Evolutionary conservation across 2,797 vertebrate genomes (phyloP).

Genomic region (Crocodylus rhombifer): DNA sequence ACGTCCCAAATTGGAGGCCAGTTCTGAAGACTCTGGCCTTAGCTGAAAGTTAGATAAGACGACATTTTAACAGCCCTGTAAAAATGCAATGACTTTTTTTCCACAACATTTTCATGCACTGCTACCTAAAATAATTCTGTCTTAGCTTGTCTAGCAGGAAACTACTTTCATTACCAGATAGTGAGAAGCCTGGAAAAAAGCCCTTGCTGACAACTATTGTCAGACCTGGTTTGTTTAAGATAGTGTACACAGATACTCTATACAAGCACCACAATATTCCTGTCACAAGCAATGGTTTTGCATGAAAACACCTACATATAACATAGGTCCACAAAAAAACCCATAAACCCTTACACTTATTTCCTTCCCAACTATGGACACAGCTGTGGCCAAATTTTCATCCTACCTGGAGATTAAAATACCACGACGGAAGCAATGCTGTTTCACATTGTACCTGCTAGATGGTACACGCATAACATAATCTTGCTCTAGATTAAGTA

Average conservation of each 20-base stretch:
- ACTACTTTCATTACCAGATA: background rate
- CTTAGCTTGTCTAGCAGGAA: background rate
- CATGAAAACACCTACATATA: background rate
- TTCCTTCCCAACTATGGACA: background rate
- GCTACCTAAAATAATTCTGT: background rate
- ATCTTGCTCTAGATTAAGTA: background rate
- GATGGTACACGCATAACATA: too few relatives aligned
- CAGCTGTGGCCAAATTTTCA: background rate
- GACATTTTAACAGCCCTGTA: background rate
- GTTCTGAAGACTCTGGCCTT: background rate
- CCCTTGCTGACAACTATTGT: background rate
- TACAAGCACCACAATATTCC: background rate
- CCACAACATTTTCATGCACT: background rate
- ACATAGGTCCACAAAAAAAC: background rate
- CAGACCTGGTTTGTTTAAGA: background rate
- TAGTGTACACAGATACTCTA: background rate
- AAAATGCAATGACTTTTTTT: background rate
- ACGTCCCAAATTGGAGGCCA: background rate
- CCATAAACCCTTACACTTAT: background rate
- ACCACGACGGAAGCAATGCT: background rate
- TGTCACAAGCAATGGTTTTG: background rate
- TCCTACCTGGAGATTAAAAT: background rate
- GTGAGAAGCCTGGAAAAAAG: background rate
- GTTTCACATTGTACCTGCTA: background rate
- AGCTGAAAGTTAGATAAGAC: background rate